Evolutionary conservation across 1,140 invertebrate species (phyloP).

Genomic region (Penaeus chinensis): DNA sequence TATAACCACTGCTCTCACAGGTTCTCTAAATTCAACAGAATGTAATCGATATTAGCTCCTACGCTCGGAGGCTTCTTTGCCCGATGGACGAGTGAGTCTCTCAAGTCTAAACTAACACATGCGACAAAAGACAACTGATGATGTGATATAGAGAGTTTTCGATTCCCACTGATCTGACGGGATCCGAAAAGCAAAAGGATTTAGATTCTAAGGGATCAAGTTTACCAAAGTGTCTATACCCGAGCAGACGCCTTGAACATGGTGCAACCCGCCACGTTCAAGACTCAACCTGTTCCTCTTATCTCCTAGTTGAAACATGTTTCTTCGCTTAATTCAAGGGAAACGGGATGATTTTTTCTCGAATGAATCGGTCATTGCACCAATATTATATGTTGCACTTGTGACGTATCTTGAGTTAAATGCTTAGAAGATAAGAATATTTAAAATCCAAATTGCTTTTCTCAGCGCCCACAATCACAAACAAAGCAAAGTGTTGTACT

Average conservation of each 20-base stretch:
- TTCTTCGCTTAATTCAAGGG: neutral
- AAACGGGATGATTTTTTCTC: too few relatives aligned
- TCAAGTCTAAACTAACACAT: constrained; percentile 34
- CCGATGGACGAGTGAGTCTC: constrained; percentile 23
- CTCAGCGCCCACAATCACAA: too few relatives aligned
- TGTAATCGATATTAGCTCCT: constrained; percentile 59
- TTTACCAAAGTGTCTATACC: constrained; percentile 22
- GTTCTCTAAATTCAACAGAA: constrained; percentile 45
- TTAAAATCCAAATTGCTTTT: too few relatives aligned
- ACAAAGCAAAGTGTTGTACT: too few relatives aligned
- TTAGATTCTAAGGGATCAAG: too few relatives aligned
- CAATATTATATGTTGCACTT: too few relatives aligned
- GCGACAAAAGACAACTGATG: neutral
- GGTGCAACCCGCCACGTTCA: constrained; percentile 25
- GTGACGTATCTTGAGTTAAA: too few relatives aligned
- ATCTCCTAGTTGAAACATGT: neutral
- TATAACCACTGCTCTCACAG: constrained; percentile 16
- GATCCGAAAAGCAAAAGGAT: too few relatives aligned
- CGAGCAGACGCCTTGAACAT: constrained; percentile 50
- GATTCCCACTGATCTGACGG: too few relatives aligned
- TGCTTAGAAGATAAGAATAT: too few relatives aligned
- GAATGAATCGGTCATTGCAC: too few relatives aligned
- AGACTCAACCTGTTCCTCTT: neutral
- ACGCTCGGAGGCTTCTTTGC: constrained; percentile 23
- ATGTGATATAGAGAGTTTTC: too few relatives aligned